A percentile compares a stretch with the other conserved stretches of the same genome.
Conservation (phyloP, 2,113 vertebrate genomes). For the Jacana jacana region DNA sequence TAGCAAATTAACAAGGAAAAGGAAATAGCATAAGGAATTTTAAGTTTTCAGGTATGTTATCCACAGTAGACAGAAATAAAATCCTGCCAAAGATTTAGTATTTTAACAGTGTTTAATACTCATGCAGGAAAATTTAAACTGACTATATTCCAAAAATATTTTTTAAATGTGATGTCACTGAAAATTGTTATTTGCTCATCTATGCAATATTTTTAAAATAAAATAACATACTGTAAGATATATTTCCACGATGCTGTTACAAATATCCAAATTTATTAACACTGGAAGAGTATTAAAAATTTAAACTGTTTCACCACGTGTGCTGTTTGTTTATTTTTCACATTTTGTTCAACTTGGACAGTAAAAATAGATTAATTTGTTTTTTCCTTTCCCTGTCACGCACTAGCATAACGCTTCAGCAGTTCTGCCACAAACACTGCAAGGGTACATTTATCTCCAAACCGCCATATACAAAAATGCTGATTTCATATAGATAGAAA, state of each 20-base stretch:
- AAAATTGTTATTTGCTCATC: neutral
- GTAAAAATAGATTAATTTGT: neutral
- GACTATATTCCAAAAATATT: neutral
- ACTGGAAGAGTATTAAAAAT: constrained; percentile 33
- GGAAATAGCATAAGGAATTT: neutral
- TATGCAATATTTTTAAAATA: neutral
- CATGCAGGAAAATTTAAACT: neutral
- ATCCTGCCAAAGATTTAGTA: neutral
- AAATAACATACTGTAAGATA: constrained; percentile 10
- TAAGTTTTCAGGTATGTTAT: neutral
- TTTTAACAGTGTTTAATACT: constrained; percentile 18
- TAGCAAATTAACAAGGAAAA: neutral
- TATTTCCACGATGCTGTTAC: neutral
- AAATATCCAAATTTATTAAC: constrained; percentile 30
- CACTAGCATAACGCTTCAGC: neutral
- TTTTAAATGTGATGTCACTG: neutral
- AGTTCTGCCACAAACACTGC: neutral
- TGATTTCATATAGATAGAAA: neutral
- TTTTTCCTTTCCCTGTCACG: neutral
- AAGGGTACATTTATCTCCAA: neutral
- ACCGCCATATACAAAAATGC: neutral
- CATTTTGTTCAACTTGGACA: constrained; percentile 38
- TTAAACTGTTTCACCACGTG: constrained; percentile 60
- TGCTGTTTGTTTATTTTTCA: constrained; percentile 63
- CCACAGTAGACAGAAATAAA: neutral